These are phyloP conservation scores for Caracal caracal DNA, from an alignment of 2,113 vertebrate genomes.

Conservation along the genomic window DNA sequence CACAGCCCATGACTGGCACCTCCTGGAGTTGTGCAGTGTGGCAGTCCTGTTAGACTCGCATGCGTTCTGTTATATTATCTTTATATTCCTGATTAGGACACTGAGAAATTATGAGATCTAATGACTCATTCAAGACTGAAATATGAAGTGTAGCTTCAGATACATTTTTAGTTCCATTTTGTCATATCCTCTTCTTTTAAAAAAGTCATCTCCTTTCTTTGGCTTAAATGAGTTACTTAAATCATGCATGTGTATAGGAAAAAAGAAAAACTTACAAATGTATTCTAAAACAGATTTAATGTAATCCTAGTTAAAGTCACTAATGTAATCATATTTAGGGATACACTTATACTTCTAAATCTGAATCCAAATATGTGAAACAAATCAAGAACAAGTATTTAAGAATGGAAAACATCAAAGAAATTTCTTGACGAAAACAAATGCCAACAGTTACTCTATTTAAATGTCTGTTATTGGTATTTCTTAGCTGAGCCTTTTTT, in stretches of 20 bases:
- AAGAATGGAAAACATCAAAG: not conserved
- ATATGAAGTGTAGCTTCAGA: not conserved
- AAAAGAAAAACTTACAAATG: not conserved
- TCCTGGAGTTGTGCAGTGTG: not conserved
- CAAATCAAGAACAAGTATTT: constrained; percentile 9
- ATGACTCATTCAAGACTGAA: not conserved
- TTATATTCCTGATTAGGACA: not conserved
- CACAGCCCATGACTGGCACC: too few relatives aligned
- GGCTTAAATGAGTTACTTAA: constrained; percentile 2
- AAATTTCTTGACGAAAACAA: not conserved
- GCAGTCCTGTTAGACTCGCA: not conserved
- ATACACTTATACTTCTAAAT: not conserved
- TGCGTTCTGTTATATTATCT: not conserved
- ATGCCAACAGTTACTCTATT: not conserved
- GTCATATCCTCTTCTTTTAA: not conserved
- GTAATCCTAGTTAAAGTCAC: not conserved
- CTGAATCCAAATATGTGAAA: not conserved
- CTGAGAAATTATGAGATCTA: constrained; percentile 1
- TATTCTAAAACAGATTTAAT: not conserved
- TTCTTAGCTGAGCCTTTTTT: not conserved
- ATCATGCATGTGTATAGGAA: not conserved
- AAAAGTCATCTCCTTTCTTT: not conserved
- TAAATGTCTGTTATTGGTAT: not conserved
- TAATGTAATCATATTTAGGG: not conserved
- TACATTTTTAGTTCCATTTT: not conserved